Percentiles rank a stretch among this genome's conserved stretches.
phyloP scores from a whole-genome alignment of 2,888 invertebrate species.

The Elgonia sp. region DNA sequence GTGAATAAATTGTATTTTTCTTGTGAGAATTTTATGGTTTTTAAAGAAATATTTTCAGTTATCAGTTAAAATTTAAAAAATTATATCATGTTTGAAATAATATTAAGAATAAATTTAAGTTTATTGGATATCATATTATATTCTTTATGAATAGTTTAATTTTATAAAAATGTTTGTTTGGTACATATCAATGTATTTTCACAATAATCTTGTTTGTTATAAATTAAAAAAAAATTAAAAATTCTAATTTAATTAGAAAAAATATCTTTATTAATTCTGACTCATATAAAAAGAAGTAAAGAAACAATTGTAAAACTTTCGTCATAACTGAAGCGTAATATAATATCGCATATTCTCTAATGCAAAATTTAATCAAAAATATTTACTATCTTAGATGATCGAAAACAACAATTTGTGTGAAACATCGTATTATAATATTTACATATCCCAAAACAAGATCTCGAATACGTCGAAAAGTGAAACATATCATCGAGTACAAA shows the following conservation, averaged over 20 bases:
- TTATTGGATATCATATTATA: too few relatives aligned
- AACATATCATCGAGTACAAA: slow-evolving; percentile 75
- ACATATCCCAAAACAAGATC: slow-evolving; percentile 66
- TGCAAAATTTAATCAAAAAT: slow-evolving; percentile 1
- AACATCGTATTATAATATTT: slow-evolving; percentile 54
- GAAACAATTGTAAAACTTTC: slow-evolving; percentile 2
- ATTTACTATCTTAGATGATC: slow-evolving; percentile 21
- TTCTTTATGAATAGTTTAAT: too few relatives aligned
- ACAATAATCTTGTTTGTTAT: background rate
- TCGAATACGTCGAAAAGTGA: slow-evolving; percentile 68
- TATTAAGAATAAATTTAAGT: too few relatives aligned
- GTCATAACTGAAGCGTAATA: too few relatives aligned
- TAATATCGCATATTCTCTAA: background rate
- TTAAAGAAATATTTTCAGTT: too few relatives aligned
- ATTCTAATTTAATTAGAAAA: background rate
- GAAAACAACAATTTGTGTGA: slow-evolving; percentile 37
- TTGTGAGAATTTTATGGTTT: too few relatives aligned
- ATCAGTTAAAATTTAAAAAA: too few relatives aligned
- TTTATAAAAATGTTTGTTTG: too few relatives aligned
- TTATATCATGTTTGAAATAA: too few relatives aligned
- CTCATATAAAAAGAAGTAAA: background rate
- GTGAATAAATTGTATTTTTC: too few relatives aligned
- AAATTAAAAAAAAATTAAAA: background rate
- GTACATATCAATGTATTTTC: too few relatives aligned
- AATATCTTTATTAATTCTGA: background rate